Evolutionary conservation across 2,888 invertebrate genomes (phyloP).

Genomic region (Apotomis capreana): DNA sequence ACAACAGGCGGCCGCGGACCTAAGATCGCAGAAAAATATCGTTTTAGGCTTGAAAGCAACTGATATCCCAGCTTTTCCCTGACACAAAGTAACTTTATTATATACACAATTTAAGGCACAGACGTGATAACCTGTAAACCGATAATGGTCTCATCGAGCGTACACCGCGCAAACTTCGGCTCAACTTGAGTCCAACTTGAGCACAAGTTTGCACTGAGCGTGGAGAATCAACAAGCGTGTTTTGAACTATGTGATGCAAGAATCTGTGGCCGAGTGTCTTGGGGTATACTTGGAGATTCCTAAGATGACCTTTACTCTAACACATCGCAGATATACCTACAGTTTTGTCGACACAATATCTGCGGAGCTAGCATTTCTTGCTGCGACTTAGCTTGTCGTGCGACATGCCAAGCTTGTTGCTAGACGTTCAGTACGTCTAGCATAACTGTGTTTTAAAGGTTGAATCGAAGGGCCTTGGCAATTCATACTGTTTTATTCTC

Average conservation of each 20-base stretch:
- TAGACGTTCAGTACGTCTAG: too few relatives aligned
- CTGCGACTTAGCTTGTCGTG: too few relatives aligned
- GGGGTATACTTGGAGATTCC: neutral
- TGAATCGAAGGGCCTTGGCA: too few relatives aligned
- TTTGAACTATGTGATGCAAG: conserved; percentile 6
- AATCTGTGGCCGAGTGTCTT: conserved; percentile 2
- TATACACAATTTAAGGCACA: conserved; percentile 10
- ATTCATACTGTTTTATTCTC: too few relatives aligned
- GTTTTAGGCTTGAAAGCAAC: neutral
- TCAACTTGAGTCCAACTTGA: conserved; percentile 3
- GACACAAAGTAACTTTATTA: neutral
- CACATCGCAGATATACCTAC: neutral
- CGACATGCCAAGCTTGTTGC: too few relatives aligned
- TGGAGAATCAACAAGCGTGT: conserved; percentile 36
- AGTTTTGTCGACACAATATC: neutral
- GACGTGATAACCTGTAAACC: conserved; percentile 18
- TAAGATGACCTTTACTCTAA: neutral
- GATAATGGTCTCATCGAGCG: conserved; percentile 28
- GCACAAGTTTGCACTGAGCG: conserved; percentile 21
- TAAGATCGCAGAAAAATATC: too few relatives aligned
- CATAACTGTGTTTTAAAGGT: too few relatives aligned
- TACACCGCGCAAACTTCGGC: conserved; percentile 19
- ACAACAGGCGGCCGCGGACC: too few relatives aligned
- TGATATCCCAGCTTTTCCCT: neutral
- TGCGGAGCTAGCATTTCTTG: too few relatives aligned